phyloP scores from a whole-genome alignment of 2,888 invertebrate genomes.

The Ferrisia virgata region DNA sequence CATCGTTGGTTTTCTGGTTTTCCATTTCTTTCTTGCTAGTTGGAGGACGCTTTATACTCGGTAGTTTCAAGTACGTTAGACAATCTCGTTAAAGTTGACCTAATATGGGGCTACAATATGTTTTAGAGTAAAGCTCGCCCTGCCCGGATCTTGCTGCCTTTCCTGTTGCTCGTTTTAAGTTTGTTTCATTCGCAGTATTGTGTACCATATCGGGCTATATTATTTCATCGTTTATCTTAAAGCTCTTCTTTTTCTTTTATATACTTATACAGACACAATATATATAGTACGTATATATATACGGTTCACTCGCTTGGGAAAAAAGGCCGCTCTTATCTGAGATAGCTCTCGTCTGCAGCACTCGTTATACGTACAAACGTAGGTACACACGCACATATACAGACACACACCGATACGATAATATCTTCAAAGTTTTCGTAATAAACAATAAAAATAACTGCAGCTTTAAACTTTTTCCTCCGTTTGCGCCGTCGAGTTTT shows the following conservation, averaged over 20 bases:
- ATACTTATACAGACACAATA: too few relatives aligned
- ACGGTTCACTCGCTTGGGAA: neutral
- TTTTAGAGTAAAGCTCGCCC: neutral
- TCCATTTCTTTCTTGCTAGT: too few relatives aligned
- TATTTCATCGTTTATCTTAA: neutral
- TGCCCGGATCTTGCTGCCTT: neutral
- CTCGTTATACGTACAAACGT: neutral
- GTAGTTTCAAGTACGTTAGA: neutral
- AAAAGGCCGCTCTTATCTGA: neutral
- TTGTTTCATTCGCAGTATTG: neutral
- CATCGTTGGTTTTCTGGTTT: too few relatives aligned
- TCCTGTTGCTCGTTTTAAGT: neutral
- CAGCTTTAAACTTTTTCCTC: neutral
- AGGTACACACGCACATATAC: neutral
- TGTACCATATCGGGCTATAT: neutral
- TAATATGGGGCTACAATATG: neutral
- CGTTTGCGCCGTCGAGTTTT: neutral
- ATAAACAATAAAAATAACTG: neutral
- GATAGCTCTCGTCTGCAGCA: neutral
- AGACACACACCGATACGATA: neutral
- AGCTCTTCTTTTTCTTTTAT: too few relatives aligned
- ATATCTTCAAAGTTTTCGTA: neutral
- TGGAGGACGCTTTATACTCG: too few relatives aligned
- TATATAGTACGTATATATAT: too few relatives aligned
- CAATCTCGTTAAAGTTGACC: conserved; percentile 9